Percentiles rank a stretch among this genome's conserved stretches.
Evolutionary conservation across 2,797 vertebrate genomes (phyloP).

Genomic region (Tauraco hartlaubi): DNA sequence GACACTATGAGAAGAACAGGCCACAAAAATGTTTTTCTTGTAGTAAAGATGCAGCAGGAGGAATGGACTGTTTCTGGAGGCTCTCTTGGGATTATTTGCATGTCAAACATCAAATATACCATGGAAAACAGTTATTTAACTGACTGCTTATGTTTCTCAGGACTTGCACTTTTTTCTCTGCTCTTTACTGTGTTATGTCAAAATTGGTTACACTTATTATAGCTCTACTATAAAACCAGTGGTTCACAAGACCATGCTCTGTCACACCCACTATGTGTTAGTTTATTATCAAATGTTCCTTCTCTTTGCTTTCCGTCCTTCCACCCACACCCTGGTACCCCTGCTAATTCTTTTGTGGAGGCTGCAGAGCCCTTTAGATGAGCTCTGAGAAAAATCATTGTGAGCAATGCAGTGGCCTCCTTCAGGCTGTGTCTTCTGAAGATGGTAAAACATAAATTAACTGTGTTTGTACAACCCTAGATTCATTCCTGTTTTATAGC

Average conservation of each 20-base stretch:
- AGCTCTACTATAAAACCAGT: neutral
- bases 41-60: slow-evolving; percentile 22
- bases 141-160: neutral
- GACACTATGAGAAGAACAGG: neutral
- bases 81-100: slow-evolving; percentile 46
- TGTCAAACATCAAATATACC: slow-evolving; percentile 32
- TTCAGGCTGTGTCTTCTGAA: neutral
- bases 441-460: slow-evolving; percentile 14
- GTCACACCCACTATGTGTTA: neutral
- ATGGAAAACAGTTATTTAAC: slow-evolving; percentile 18
- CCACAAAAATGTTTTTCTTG: slow-evolving; percentile 50
- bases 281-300: slow-evolving; percentile 28
- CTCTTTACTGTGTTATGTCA: neutral
- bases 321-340: neutral
- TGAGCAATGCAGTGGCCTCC: neutral
- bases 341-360: neutral
- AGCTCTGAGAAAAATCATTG: neutral
- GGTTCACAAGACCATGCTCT: neutral
- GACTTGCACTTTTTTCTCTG: neutral
- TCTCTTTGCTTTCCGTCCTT: neutral
- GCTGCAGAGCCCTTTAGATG: neutral
- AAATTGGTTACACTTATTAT: neutral
- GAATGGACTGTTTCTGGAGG: slow-evolving; percentile 27
- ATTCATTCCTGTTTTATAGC: slow-evolving; percentile 1
- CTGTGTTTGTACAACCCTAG: neutral